Evolutionary conservation across 2,888 invertebrate species (phyloP), one percentile per base, ranked within the genome.

Genomic region (Drosophila testacea): DNA sequence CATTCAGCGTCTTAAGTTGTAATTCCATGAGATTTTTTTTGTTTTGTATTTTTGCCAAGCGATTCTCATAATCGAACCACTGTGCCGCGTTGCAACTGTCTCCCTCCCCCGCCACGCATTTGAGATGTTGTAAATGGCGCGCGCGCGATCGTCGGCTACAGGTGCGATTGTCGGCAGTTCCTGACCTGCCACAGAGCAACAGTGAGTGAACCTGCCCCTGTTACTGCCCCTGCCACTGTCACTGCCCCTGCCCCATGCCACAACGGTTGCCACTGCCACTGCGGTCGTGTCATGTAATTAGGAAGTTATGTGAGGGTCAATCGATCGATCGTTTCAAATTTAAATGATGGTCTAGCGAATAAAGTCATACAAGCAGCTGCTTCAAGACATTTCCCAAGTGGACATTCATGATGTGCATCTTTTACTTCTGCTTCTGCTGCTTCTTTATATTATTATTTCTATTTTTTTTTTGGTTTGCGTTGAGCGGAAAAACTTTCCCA

Each of bases 231-330:
- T 51, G n/a, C 11, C 41, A 11, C 55, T 47, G 27, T 41, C 34
- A 11, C 54, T 55, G 6, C 27, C 55, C 22, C 34, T 44, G 34
- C 16, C 41, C 7, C 32, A 16, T 52, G 22, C 50, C 27, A 47
- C 42, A 27, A n/a, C 52, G 11, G 9, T 42, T 54, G 54, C 41
- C 54, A 16, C 22, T 54, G n/a, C 51, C 36, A 55, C 81, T 81
- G 84, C 87, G 84, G 84, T 83, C 56, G 78, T 87, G 87, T 84
- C 87, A 85, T 87, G 87, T 85, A 87, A 85, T 85, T 85, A 85
- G 85, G 87, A 78, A 75, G 72, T 78, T 82, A 79, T 73, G 67
- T 52, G 70, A 66, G 81, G 75, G 83, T 73, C 73, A 64, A 70
- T 77, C 61, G 69, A 66, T 42, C 71, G 63, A 70, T 69, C 65